A percentile compares a stretch with the other conserved stretches of the same genome.
Evolutionary conservation across 1,140 invertebrate species (phyloP).

Genomic region (Oncopodura yosiiana): DNA sequence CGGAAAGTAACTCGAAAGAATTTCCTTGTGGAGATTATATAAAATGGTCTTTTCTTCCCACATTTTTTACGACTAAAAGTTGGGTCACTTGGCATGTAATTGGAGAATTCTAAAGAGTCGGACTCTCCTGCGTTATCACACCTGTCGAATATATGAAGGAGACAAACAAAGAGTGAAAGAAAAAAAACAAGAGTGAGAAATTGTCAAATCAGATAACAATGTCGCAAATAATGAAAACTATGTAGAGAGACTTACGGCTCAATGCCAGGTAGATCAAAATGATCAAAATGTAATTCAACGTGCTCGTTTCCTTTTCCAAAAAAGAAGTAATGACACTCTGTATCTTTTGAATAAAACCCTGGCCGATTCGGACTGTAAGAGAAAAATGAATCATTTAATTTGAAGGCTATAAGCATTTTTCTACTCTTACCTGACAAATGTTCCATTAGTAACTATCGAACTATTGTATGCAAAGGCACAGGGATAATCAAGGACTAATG

Average conservation of each 20-base stretch:
- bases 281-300: constrained; percentile 73
- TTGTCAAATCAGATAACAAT: no score
- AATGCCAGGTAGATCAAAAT: constrained; percentile 84
- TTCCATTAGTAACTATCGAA: constrained; percentile 61
- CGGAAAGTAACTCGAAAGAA: constrained; percentile 91
- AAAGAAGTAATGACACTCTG: constrained; percentile 91
- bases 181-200: not conserved
- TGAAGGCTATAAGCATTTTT: no score
- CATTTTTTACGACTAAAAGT: constrained; percentile 79
- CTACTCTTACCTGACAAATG: no score
- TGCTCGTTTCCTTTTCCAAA: constrained; percentile 68
- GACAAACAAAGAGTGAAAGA: constrained; percentile 4
- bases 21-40: constrained; percentile 67
- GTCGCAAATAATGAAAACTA: no score
- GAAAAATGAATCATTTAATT: no score
- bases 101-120: constrained; percentile 90
- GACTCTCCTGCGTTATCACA: no score
- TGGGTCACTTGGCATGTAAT: constrained; percentile 74
- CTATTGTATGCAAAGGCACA: constrained; percentile 75
- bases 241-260: constrained; percentile 71
- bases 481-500: constrained; percentile 58
- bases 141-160: constrained; percentile 3
- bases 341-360: constrained; percentile 79
- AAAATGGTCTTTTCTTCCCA: constrained; percentile 60
- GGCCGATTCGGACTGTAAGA: constrained; percentile 89